phyloP scores from a whole-genome alignment of 1,140 invertebrate species.

The Lysiphlebus fabarum region DNA sequence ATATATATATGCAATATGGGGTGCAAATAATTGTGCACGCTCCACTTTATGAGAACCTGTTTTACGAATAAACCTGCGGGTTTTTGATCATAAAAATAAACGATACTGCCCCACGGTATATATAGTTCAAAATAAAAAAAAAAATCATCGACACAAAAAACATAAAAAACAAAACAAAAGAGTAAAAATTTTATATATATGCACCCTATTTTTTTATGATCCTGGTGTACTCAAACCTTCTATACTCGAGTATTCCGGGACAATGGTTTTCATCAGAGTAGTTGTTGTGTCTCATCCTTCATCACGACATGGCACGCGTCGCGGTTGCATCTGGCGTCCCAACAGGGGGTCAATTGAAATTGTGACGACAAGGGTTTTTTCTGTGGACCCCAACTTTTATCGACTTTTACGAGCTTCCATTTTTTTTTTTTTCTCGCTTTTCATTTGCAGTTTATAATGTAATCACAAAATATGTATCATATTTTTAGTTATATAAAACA shows the following conservation, averaged over 20 bases:
- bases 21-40: slow-evolving; percentile 18
- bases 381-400: neutral
- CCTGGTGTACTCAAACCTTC: neutral
- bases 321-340: slow-evolving; percentile 45
- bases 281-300: slow-evolving; percentile 44
- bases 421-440: neutral
- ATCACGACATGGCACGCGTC: slow-evolving; percentile 48
- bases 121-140: slow-evolving; percentile 18
- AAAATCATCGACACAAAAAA: slow-evolving; percentile 7
- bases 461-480: too few species aligned
- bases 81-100: slow-evolving; percentile 29
- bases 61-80: slow-evolving; percentile 26
- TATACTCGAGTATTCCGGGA: slow-evolving; percentile 14
- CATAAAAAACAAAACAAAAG: slow-evolving; percentile 24
- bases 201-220: neutral
- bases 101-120: slow-evolving; percentile 1
- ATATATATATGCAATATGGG: neutral
- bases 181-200: neutral
- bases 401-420: neutral
- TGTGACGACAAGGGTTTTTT: slow-evolving; percentile 31
- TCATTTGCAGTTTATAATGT: too few species aligned
- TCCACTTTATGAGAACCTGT: slow-evolving; percentile 27
- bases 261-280: slow-evolving; percentile 32
- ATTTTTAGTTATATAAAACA: too few species aligned
- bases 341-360: slow-evolving; percentile 43